Conservation (phyloP, 1,140 invertebrate genomes). For the Drusus annulatus region DNA sequence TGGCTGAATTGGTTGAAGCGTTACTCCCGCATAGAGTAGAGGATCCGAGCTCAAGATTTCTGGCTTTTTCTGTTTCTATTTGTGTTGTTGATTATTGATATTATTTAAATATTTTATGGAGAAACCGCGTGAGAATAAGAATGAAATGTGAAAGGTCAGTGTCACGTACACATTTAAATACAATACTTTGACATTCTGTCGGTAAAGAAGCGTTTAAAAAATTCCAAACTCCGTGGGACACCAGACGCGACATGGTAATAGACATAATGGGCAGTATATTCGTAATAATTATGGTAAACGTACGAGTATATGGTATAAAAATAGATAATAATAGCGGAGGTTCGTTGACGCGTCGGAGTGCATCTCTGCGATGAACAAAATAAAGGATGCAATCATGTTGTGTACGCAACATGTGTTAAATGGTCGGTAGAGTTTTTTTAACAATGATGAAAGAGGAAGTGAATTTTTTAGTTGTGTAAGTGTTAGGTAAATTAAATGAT, state of each 20-base stretch:
- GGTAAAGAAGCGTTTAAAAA: background rate
- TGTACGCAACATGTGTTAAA: conserved; percentile 6
- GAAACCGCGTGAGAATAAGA: too few relatives aligned
- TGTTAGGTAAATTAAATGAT: too few relatives aligned
- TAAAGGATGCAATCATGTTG: conserved; percentile 7
- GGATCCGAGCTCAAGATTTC: too few relatives aligned
- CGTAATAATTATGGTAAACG: too few relatives aligned
- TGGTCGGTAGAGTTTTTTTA: background rate
- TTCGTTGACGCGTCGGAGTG: background rate
- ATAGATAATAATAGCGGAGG: background rate
- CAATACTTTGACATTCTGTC: background rate
- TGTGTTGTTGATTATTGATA: too few relatives aligned
- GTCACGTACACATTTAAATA: background rate
- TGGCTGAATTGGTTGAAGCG: too few relatives aligned
- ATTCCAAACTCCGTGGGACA: conserved; percentile 1
- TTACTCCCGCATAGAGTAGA: too few relatives aligned
- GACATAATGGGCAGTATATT: too few relatives aligned
- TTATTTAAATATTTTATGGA: too few relatives aligned
- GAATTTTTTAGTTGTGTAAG: background rate
- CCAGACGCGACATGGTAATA: background rate
- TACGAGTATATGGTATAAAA: too few relatives aligned
- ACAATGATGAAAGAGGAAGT: background rate
- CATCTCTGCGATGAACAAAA: background rate
- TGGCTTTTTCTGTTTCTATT: too few relatives aligned
- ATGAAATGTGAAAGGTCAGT: too few relatives aligned